phyloP scores from a whole-genome alignment of 2,888 invertebrate genomes.

The Hypercompe scribonia region DNA sequence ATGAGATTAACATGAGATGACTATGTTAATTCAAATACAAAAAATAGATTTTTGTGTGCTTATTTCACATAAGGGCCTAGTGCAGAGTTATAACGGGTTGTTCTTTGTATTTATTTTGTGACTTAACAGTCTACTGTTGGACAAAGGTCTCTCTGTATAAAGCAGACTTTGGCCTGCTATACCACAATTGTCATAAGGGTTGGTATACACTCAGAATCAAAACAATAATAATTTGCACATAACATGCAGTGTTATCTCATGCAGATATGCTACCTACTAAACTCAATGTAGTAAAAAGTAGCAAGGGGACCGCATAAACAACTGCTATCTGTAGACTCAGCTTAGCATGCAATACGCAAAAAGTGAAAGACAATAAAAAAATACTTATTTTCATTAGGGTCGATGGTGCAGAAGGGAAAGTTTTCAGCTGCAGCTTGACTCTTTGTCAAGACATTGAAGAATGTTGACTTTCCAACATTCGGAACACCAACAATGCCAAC shows the following conservation, averaged over 20 bases:
- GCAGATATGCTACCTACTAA: too few relatives aligned
- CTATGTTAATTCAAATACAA: not conserved
- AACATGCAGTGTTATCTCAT: not conserved
- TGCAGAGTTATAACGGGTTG: too few relatives aligned
- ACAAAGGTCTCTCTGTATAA: too few relatives aligned
- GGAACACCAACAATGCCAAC: conserved; percentile 98
- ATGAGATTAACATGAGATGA: not conserved
- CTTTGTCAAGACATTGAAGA: conserved; percentile 99
- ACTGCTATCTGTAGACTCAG: too few relatives aligned
- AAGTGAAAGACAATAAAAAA: conserved; percentile 28
- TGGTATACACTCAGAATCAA: not conserved
- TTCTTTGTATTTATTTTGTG: too few relatives aligned
- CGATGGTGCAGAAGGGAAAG: conserved; percentile 99
- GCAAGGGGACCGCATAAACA: too few relatives aligned
- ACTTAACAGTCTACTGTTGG: too few relatives aligned
- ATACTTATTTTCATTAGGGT: conserved; percentile 99
- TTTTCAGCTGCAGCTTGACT: conserved; percentile 99
- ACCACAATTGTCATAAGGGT: too few relatives aligned
- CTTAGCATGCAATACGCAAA: not conserved
- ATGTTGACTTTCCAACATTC: conserved; percentile 99
- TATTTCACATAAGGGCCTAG: not conserved
- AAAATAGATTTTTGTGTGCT: not conserved
- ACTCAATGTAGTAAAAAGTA: not conserved
- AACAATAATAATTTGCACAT: not conserved
- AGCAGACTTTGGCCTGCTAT: too few relatives aligned